Evolutionary conservation across 1,140 invertebrate genomes (phyloP).

Genomic region (Cyrtorhinus lividipennis): DNA sequence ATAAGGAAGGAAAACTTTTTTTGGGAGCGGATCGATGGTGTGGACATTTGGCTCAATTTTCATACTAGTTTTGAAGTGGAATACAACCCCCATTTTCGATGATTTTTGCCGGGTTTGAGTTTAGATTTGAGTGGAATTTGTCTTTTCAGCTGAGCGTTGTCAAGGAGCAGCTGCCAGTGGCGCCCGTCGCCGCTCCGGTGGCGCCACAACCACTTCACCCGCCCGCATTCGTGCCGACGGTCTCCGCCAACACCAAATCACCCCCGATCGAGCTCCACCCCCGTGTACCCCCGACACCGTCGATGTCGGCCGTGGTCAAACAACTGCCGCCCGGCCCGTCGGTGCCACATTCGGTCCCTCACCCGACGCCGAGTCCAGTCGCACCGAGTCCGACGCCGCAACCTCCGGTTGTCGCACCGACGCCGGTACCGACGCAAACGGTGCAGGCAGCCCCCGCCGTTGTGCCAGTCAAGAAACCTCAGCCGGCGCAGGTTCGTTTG

Average conservation of each 20-base stretch:
- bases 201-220: neutral
- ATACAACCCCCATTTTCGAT: too few species aligned
- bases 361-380: neutral
- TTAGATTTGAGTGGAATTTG: too few species aligned
- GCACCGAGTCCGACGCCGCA: neutral
- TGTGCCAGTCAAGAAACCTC: neutral
- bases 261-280: slow-evolving; percentile 12
- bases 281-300: neutral
- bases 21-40: too few species aligned
- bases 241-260: slow-evolving; percentile 12
- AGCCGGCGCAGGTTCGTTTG: neutral
- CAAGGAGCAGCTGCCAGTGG: too few species aligned
- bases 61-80: too few species aligned
- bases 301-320: neutral
- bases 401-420: neutral
- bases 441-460: neutral
- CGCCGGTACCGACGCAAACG: neutral
- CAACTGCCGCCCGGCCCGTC: neutral
- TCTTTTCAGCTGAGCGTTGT: too few species aligned
- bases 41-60: too few species aligned
- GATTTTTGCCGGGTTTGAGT: too few species aligned
- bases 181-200: neutral
- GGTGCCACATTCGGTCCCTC: neutral
- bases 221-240: slow-evolving; percentile 7
- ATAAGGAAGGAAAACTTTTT: too few species aligned